phyloP scores from a whole-genome alignment of 1,140 invertebrate genomes.

The Periplaneta americana region DNA sequence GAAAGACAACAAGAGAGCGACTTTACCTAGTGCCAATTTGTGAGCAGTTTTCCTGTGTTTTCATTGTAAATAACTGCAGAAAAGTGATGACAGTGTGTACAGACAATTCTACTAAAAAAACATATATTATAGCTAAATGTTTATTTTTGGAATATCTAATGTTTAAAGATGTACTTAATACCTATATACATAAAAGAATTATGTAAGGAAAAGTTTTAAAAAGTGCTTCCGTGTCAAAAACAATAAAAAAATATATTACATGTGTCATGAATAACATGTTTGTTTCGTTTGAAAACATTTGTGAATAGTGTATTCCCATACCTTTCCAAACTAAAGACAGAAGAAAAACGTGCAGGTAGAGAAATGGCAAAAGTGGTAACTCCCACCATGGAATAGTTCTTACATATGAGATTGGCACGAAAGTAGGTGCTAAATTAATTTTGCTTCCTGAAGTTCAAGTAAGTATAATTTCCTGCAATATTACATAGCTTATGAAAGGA shows the following conservation, averaged over 20 bases:
- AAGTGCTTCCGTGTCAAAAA: conserved; percentile 17
- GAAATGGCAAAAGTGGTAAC: no score
- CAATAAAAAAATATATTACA: conserved; percentile 14
- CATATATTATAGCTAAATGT: conserved; percentile 13
- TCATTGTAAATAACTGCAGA: not conserved
- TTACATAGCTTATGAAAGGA: no score
- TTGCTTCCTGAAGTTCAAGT: no score
- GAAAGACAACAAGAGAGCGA: not conserved
- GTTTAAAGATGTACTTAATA: conserved; percentile 15
- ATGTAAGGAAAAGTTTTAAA: not conserved
- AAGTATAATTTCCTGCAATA: no score
- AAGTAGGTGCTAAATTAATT: no score
- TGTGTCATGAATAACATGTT: no score
- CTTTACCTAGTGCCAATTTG: not conserved
- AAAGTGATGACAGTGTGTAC: not conserved
- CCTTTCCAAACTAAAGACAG: no score
- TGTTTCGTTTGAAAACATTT: no score
- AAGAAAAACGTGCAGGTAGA: no score
- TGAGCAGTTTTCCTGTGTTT: not conserved
- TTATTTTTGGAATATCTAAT: conserved; percentile 19
- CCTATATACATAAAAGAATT: conserved; percentile 4
- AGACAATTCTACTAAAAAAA: not conserved
- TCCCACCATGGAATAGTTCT: no score
- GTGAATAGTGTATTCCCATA: no score
- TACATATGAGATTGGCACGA: no score